Percentiles rank a stretch among this genome's conserved stretches.
phyloP scores from a whole-genome alignment of 2,113 vertebrate genomes.

The Amia ocellicauda region DNA sequence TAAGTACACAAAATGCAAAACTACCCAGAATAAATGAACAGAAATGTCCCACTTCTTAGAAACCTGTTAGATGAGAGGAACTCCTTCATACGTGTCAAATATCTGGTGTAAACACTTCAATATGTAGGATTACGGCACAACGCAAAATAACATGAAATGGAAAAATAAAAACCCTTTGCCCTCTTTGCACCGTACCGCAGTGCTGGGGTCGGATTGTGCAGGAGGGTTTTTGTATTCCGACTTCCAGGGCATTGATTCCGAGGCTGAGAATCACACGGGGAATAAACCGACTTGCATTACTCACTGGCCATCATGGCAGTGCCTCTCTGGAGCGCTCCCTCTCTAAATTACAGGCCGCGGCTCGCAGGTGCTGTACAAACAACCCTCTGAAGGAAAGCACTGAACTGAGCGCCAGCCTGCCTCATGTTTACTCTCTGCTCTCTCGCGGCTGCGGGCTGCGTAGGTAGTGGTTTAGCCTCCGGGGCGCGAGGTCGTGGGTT shows the following conservation, averaged over 20 bases:
- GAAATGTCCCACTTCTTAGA: no score
- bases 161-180: no score
- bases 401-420: neutral
- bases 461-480: neutral
- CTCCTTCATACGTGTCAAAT: no score
- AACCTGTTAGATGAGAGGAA: no score
- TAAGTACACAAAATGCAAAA: no score
- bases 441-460: neutral
- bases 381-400: neutral
- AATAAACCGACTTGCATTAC: conserved; percentile 2
- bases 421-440: neutral
- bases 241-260: neutral
- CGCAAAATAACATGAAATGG: no score
- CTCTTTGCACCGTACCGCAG: neutral
- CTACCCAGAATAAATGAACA: no score
- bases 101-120: no score
- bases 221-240: neutral
- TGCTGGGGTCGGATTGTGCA: neutral
- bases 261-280: neutral
- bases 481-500: neutral
- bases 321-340: neutral
- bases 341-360: neutral
- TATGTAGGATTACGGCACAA: no score
- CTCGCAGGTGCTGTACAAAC: neutral
- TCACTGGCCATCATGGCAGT: conserved; percentile 1